Base-by-base conservation (phyloP, 2,113 vertebrate genomes). In the Pteruthius melanotis region DNA sequence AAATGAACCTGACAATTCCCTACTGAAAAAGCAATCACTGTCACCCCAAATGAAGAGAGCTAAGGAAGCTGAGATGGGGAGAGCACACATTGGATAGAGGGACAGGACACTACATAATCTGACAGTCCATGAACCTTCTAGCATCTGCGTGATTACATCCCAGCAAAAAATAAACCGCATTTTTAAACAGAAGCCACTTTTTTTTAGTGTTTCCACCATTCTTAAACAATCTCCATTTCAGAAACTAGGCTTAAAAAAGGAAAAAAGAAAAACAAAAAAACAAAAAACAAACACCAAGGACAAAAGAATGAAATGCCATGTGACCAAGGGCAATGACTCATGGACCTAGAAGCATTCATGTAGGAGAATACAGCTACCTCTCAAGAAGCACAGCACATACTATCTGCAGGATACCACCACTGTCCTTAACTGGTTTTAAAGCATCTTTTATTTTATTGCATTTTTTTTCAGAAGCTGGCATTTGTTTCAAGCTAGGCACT, bases 171-270 rank as follows among this genome's bases (percentile, higher is more conserved):
- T 11, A 49, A 75, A 35, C 2, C 15, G 20, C 27, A 13, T 57
- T 53, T 89, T 77, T 7, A 79, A 85, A 83, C 30, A 76, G 22
- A 56, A 83, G 52, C 5, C 19, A 42, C 15, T 80, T 65, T 47
- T 47, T 49, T 23, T 49, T 50, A 35, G 13, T 66, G 17, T 54
- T 85, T 92, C 71, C 27, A 27, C 4, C 18, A 50, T 60, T 70
- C 54, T 66, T 39, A 42, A 44, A 22, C n/a, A 20, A 33, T 40
- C 33, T 76, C 23, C 10, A 53, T 59, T 79, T 86, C 5, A 63
- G 31, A 64, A 40, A 23, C 1, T 10, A 30, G 24, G 11, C 4
- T 33, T 0, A 3, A 30, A 57, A 71, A 49, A 9, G 2, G 0
- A 16, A 13, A 15, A 20, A 14, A 19, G 52, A 39, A 39, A 24